Evolutionary conservation across 2,888 invertebrate genomes (phyloP), one percentile per base, ranked within the genome.

Genomic region (Cryptophagus acutangulus): DNA sequence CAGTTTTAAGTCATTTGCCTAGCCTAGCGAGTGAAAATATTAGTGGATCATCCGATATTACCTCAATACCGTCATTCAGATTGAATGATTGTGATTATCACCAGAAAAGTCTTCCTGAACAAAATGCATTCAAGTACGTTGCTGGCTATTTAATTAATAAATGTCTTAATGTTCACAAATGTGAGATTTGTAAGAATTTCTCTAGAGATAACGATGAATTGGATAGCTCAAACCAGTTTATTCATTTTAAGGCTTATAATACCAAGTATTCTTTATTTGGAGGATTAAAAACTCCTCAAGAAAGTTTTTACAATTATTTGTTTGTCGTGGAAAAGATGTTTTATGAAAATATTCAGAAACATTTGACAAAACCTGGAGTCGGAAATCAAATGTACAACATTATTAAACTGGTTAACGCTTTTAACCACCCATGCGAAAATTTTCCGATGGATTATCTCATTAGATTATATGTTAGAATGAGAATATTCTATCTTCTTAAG

Each of bases 111-210:
- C 14, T 40, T 9, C 36, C 46, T 8, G 41, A 44, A 29, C 28
- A 31, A 26, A 48, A 45, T 33, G 42, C 40, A 14, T 45, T 43
- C 10, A 33, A 36, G 34, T 49, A 46, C 38, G 33, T 45, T 6
- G 17, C 33, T 12, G 48, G 48, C 2, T 42, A 49, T 36, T 34
- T 45, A 6, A 34, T 42, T 6, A 42, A 40, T 13, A 38, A 36
- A 20, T 33, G 34, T 31, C 30, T 43, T 26, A 30, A 38, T 13
- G 28, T 36, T 29, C 44, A 49, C 37, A 16, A 16, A 2, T 45
- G 45, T 18, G 40, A 31, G 1, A 33, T 16, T n/a, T 42, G 41
- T 16, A 10, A 17, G n/a, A 42, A 41, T 28, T 43, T 41, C 20
- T n/a, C 14, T 18, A 37, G 15, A 16, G 36, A 36, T 12, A 17